phyloP scores from a whole-genome alignment of 2,113 vertebrate species.

The Myotis yumanensis region DNA sequence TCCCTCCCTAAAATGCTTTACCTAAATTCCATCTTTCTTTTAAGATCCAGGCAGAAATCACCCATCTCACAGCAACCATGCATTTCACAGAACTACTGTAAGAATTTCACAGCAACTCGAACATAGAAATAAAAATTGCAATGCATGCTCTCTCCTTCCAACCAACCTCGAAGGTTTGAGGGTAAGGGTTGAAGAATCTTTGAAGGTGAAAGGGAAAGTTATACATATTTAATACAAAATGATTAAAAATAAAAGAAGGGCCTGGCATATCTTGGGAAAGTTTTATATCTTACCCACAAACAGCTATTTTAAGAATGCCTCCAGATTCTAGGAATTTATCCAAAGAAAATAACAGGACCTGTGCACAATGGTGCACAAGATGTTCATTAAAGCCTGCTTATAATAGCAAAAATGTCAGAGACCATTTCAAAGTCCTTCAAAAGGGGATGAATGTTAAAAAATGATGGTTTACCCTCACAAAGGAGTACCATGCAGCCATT shows the following conservation, averaged over 20 bases:
- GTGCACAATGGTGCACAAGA: neutral
- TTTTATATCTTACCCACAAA: neutral
- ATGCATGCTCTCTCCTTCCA: neutral
- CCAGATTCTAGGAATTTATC: conserved; percentile 13
- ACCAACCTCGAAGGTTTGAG: neutral
- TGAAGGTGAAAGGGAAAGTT: neutral
- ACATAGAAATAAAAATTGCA: neutral
- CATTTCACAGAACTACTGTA: neutral
- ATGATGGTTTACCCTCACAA: neutral
- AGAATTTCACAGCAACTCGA: neutral
- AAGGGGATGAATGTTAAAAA: neutral
- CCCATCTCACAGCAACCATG: neutral
- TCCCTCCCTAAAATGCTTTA: neutral
- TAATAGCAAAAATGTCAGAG: neutral
- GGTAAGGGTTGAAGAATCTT: neutral
- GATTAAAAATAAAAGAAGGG: neutral
- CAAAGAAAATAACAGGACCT: neutral
- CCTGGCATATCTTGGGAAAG: neutral
- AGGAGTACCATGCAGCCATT: conserved; percentile 62
- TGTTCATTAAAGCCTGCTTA: neutral
- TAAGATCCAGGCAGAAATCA: neutral
- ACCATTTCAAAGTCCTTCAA: conserved; percentile 20
- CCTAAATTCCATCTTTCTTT: neutral
- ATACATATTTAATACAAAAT: neutral
- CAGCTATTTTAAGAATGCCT: conserved; percentile 33